phyloP scores from a whole-genome alignment of 2,888 invertebrate species.

The Cephus rjabovi region DNA sequence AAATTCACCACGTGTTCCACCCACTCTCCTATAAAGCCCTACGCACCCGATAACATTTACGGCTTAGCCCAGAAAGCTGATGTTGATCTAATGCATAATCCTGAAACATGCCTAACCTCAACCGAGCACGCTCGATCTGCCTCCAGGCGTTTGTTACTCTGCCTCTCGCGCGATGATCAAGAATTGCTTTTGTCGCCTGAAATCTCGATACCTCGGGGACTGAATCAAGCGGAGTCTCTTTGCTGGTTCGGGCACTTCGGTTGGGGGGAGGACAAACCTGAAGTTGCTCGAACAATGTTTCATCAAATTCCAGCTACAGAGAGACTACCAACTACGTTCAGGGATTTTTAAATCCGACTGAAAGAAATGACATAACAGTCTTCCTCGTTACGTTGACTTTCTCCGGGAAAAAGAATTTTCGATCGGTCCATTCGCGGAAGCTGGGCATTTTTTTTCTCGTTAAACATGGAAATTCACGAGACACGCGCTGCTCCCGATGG shows the following conservation, averaged over 20 bases:
- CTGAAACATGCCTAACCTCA: neutral
- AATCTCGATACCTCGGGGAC: neutral
- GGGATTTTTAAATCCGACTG: too few relatives aligned
- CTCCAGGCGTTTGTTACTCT: neutral
- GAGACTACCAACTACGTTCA: neutral
- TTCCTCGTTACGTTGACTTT: neutral
- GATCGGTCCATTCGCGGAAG: neutral
- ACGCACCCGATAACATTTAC: neutral
- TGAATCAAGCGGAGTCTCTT: neutral
- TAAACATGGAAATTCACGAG: neutral
- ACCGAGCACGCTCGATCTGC: neutral
- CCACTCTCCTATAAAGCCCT: neutral
- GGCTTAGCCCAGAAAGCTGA: neutral
- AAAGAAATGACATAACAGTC: neutral
- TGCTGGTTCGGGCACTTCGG: neutral
- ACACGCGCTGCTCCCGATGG: neutral
- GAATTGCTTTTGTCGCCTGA: neutral
- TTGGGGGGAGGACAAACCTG: neutral
- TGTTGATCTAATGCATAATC: neutral
- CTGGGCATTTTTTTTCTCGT: neutral
- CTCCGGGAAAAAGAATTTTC: too few relatives aligned
- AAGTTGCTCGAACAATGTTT: neutral
- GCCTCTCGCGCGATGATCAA: neutral
- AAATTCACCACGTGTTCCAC: slow-evolving; percentile 4
- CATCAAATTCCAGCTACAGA: neutral